A percentile compares a stretch with the other conserved stretches of the same genome.
These are phyloP conservation scores for Tetrao urogallus DNA, from an alignment of 2,113 vertebrate species.

Conservation along the genomic window DNA sequence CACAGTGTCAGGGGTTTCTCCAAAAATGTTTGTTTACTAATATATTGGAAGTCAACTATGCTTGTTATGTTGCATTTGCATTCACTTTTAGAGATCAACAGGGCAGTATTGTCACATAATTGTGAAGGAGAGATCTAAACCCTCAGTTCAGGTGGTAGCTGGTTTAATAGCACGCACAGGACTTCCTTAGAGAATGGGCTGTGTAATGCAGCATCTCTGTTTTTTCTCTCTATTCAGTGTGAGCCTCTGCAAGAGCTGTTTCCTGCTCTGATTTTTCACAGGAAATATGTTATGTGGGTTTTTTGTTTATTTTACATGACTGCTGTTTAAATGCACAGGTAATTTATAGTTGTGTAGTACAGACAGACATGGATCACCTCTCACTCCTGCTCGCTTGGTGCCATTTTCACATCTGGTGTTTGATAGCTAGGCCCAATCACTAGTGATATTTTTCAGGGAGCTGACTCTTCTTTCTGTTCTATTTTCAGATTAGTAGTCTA, in stretches of 20 bases:
- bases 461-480: neutral
- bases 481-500: neutral
- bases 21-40: accelerated
- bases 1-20: neutral
- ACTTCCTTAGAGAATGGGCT: neutral
- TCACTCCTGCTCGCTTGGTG: neutral
- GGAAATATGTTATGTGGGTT: neutral
- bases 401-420: neutral
- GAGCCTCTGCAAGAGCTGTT: neutral
- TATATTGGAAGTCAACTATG: accelerated
- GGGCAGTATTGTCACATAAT: neutral
- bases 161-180: accelerated
- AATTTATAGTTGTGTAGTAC: neutral
- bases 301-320: too few relatives aligned
- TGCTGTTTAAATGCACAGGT: neutral
- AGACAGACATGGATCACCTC: neutral
- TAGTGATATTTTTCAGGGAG: neutral
- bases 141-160: neutral
- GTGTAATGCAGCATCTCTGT: neutral
- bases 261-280: neutral
- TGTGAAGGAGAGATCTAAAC: neutral
- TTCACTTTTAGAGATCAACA: neutral
- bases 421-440: neutral
- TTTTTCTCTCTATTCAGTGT: neutral
- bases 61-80: neutral